A percentile compares a stretch with the other conserved stretches of the same genome.
Conservation (phyloP, 2,888 invertebrate species). For the Agonopterix alstromeriana region DNA sequence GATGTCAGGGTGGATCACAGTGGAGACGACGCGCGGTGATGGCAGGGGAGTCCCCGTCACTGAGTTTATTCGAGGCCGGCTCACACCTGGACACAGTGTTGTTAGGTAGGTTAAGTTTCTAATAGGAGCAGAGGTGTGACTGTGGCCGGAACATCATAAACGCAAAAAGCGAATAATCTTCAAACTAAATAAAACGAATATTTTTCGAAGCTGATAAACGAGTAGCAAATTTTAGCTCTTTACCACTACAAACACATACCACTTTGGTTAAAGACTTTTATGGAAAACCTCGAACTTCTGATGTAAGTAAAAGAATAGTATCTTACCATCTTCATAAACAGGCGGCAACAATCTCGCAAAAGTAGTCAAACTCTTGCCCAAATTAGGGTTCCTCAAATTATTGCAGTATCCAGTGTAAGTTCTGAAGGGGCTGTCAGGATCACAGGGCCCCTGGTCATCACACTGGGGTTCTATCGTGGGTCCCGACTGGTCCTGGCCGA, state of each 20-base stretch:
- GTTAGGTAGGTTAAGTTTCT: background rate
- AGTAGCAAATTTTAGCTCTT: too few relatives aligned
- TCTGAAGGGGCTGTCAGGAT: conserved; percentile 82
- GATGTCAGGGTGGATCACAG: conserved; percentile 93
- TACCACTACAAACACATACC: too few relatives aligned
- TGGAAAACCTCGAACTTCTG: too few relatives aligned
- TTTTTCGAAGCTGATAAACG: too few relatives aligned
- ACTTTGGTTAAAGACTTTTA: too few relatives aligned
- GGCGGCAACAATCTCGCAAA: conserved; percentile 91
- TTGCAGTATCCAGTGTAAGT: conserved; percentile 91
- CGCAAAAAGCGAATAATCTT: too few relatives aligned
- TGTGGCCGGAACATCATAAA: too few relatives aligned
- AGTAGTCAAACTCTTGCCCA: conserved; percentile 90
- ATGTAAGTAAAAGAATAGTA: background rate
- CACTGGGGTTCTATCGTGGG: conserved; percentile 83
- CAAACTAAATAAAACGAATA: too few relatives aligned
- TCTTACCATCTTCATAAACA: conserved; percentile 89
- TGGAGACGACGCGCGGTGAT: conserved; percentile 90
- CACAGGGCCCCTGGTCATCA: conserved; percentile 83
- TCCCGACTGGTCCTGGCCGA: conserved; percentile 77
- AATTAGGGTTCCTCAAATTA: conserved; percentile 87
- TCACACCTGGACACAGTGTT: conserved; percentile 77
- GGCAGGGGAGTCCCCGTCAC: conserved; percentile 87
- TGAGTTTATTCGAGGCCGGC: conserved; percentile 84
- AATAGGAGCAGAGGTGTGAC: too few relatives aligned